phyloP scores from a whole-genome alignment of 2,797 vertebrate genomes.

The Synaphobranchus kaupii region DNA sequence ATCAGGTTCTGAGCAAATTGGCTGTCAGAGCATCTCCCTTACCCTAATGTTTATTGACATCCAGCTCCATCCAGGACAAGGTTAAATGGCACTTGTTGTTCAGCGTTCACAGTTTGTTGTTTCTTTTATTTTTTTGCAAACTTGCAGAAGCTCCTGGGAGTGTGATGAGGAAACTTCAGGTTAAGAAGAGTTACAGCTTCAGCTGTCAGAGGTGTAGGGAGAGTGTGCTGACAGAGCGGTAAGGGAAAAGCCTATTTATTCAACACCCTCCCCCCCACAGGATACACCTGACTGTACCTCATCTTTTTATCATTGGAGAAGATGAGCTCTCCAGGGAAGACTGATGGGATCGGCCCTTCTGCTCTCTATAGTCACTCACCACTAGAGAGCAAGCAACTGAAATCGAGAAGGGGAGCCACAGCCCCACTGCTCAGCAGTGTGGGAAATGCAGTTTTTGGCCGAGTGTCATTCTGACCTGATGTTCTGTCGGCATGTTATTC shows the following conservation, averaged over 20 bases:
- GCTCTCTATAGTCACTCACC: not conserved
- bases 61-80: constrained; percentile 45
- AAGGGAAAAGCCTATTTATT: constrained; percentile 61
- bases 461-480: not conserved
- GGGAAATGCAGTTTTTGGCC: not conserved
- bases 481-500: not conserved
- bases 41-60: constrained; percentile 45
- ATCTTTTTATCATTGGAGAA: constrained; percentile 2
- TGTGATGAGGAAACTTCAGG: constrained; percentile 71
- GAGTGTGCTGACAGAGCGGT: constrained; percentile 80
- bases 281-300: constrained; percentile 38
- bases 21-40: constrained; percentile 36
- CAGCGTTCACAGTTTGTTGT: not conserved
- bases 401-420: not conserved
- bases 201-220: constrained; percentile 87
- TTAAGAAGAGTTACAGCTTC: constrained; percentile 76
- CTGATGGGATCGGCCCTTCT: not conserved
- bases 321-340: constrained; percentile 17
- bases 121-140: constrained; percentile 40
- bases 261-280: constrained; percentile 40
- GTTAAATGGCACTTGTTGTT: constrained; percentile 51
- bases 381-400: not conserved
- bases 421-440: not conserved
- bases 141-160: constrained; percentile 68
- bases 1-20: constrained; percentile 53